A percentile compares a stretch with the other conserved stretches of the same genome.
Evolutionary conservation across 2,113 vertebrate genomes (phyloP).

Genomic region (Myrmecophaga tridactyla): DNA sequence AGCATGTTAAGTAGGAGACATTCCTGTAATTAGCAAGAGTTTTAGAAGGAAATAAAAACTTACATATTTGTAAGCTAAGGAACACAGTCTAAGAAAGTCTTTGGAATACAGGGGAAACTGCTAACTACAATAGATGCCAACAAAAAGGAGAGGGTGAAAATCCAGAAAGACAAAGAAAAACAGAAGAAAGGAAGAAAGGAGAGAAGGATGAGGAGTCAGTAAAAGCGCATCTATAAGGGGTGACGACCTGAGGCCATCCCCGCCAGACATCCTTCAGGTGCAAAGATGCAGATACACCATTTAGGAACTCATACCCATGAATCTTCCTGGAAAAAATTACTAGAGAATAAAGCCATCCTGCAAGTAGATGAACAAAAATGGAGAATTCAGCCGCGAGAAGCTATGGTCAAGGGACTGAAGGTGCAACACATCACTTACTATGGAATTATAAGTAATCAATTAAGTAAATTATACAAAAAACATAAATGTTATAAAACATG

Average conservation of each 20-base stretch:
- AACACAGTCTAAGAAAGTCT: not conserved
- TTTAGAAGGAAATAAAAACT: not conserved
- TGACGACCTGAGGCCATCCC: no score
- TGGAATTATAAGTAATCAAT: not conserved
- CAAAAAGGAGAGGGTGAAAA: not conserved
- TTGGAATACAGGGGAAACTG: not conserved
- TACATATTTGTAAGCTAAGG: not conserved
- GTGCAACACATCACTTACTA: not conserved
- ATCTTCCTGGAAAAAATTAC: not conserved
- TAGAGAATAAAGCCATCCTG: not conserved
- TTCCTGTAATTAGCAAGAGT: not conserved
- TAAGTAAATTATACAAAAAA: not conserved
- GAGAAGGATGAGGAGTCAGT: not conserved
- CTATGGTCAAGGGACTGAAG: not conserved
- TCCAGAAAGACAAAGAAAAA: not conserved
- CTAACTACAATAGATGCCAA: not conserved
- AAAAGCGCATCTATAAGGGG: not conserved
- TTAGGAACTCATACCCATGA: not conserved
- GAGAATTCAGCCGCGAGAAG: not conserved
- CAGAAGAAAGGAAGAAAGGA: not conserved
- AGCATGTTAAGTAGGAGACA: not conserved
- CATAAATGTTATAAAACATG: not conserved
- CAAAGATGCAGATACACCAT: not conserved
- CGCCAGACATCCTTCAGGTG: no score
- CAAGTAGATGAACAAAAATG: not conserved